A percentile compares a stretch with the other conserved stretches of the same genome.
Evolutionary conservation across 2,888 invertebrate species (phyloP).

Genomic region (Tineola bisselliella): DNA sequence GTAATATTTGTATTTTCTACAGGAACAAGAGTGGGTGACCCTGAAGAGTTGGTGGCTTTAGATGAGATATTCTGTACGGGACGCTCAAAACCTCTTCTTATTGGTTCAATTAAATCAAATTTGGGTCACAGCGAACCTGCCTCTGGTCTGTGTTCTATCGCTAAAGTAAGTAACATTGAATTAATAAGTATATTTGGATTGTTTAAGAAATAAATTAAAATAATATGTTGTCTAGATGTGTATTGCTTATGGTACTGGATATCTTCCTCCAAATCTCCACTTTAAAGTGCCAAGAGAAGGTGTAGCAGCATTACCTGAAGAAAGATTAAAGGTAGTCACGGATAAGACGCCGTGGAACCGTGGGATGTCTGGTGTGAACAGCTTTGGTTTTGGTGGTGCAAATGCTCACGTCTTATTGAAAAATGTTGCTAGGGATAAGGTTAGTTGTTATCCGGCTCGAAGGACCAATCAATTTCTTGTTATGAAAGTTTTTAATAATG

Average conservation of each 20-base stretch:
- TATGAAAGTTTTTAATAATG: too few relatives aligned
- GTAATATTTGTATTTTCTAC: conserved; percentile 16
- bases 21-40: conserved; percentile 86
- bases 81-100: conserved; percentile 78
- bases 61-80: conserved; percentile 80
- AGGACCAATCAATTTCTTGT: too few relatives aligned
- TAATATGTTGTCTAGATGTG: conserved; percentile 71
- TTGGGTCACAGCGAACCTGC: conserved; percentile 92
- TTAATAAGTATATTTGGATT: too few relatives aligned
- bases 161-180: conserved; percentile 81
- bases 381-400: conserved; percentile 94
- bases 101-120: conserved; percentile 95
- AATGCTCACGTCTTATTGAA: conserved; percentile 79
- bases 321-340: conserved; percentile 76
- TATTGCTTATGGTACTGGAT: conserved; percentile 81
- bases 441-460: conserved; percentile 20
- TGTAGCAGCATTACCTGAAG: conserved; percentile 70
- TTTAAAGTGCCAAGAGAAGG: conserved; percentile 71
- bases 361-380: conserved; percentile 85
- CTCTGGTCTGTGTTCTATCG: conserved; percentile 83
- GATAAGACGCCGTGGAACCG: conserved; percentile 76
- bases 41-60: conserved; percentile 88
- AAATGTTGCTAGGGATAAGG: conserved; percentile 68
- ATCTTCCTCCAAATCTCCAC: conserved; percentile 88
- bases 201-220: too few relatives aligned